Evolutionary conservation across 1,140 invertebrate genomes (phyloP).

Genomic region (Tetramorium alpestre): DNA sequence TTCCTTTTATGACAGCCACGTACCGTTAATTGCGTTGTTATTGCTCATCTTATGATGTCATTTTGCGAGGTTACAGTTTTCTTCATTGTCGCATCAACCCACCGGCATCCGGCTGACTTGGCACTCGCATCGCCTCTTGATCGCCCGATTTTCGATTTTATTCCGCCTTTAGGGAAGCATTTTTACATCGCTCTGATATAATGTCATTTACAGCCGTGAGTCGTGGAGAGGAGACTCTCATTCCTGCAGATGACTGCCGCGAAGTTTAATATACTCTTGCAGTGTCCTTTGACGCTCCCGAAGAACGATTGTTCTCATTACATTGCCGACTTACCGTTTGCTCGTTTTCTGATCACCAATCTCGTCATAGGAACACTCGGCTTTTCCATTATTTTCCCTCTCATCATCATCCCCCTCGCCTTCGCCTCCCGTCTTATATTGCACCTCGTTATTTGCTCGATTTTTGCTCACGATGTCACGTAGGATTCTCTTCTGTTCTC

Average conservation of each 20-base stretch:
- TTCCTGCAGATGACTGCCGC: constrained; percentile 30
- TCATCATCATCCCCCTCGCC: background rate
- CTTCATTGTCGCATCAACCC: background rate
- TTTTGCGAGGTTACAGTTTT: constrained; percentile 7
- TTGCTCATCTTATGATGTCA: background rate
- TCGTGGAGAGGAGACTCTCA: background rate
- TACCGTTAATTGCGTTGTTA: constrained; percentile 28
- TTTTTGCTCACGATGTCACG: constrained; percentile 28
- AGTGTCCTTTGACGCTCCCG: background rate
- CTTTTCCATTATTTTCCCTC: constrained; percentile 37
- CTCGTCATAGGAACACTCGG: background rate
- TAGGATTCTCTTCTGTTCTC: background rate
- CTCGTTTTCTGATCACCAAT: constrained; percentile 40
- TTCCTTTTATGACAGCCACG: background rate
- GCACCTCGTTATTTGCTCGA: constrained; percentile 35
- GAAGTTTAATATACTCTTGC: constrained; percentile 41
- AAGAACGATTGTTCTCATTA: constrained; percentile 36
- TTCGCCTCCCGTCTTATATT: background rate
- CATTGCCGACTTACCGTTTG: background rate
- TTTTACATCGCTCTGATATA: constrained; percentile 24
- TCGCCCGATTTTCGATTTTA: constrained; percentile 24
- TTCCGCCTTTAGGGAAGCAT: constrained; percentile 7
- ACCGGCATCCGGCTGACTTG: background rate
- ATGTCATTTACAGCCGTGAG: constrained; percentile 18
- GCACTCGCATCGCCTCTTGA: background rate